Evolutionary conservation across 2,888 invertebrate species (phyloP), one percentile per base, ranked within the genome.

Genomic region (Ryuthela nishihirai): DNA sequence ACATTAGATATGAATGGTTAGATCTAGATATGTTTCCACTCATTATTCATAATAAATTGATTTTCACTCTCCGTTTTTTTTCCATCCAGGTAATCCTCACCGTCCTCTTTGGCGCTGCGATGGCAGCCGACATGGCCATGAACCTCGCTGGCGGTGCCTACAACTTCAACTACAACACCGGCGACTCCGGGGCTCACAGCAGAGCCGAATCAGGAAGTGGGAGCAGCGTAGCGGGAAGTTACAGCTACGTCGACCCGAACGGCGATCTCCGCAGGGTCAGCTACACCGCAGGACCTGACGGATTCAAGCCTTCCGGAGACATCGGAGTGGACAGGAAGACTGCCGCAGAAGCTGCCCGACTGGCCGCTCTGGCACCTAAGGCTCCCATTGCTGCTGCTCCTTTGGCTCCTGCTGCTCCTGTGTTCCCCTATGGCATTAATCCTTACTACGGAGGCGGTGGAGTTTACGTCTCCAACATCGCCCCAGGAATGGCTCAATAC

Each of bases 211-310:
- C 46, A 1, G 50, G 54, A 4, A 4, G 10, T 1, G 49, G 21
- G 2, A 54, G 54, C 4, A 15, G n/a, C 17, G 63, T 60, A 0
- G 39, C 49, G 9, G 63, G 63, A 15, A 49, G 44, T 15, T 63
- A 60, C 52, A 63, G 59, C 21, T 63, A 63, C 48, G 36, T 60
- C n/a, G 63, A 63, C 18, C 29, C 60, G n/a, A 63, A 63, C 36
- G 63, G 63, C 12, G 44, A 63, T 43, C 18, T 47, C 6, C 38
- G 63, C 10, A 44, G 41, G 2, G 63, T 63, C 6, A 41, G 50
- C 12, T 63, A 63, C 36, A 48, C 44, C 5, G 63, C 63, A n/a
- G 63, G 53, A 18, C 44, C 54, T 3, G 41, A 48, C 17, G 65
- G 65, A 21, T 65, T 45, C 62, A 39, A 56, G 26, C 46, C 65